phyloP scores from a whole-genome alignment of 2,113 vertebrate genomes.

The Ctenodactylus gundi region DNA sequence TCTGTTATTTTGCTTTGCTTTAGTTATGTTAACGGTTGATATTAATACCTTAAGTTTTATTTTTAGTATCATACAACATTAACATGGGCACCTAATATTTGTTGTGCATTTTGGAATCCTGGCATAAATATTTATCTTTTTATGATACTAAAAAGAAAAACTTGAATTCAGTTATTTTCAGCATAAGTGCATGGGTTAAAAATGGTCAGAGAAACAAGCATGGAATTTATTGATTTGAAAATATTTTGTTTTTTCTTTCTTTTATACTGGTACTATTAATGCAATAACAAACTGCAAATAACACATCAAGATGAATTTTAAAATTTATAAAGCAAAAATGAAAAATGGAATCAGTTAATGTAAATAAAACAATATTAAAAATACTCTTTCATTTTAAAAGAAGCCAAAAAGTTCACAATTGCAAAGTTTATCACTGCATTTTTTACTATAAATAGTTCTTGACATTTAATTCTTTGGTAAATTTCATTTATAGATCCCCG shows the following conservation, averaged over 20 bases:
- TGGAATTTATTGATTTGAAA: not conserved
- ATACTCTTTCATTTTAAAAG: conserved; percentile 1
- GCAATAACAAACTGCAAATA: conserved; percentile 32
- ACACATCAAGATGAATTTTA: conserved; percentile 64
- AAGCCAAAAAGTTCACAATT: conserved; percentile 47
- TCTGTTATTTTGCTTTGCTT: conserved; percentile 13
- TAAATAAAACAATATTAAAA: conserved; percentile 64
- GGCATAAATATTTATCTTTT: not conserved
- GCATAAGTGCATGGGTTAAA: not conserved
- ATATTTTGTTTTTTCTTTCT: not conserved
- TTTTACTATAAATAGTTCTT: conserved; percentile 67
- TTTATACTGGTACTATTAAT: not conserved
- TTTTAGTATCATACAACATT: not conserved
- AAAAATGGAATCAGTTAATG: not conserved
- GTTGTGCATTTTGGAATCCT: not conserved
- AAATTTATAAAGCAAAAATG: conserved; percentile 46
- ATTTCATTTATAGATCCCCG: conserved; percentile 80
- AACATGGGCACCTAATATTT: conserved; percentile 39
- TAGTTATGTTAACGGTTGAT: conserved; percentile 49
- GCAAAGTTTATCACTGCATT: conserved; percentile 10
- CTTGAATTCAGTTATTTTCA: conserved; percentile 4
- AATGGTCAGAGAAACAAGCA: not conserved
- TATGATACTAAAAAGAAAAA: not conserved
- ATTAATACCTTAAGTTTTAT: conserved; percentile 41
- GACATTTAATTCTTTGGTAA: conserved; percentile 77